Evolutionary conservation across 2,888 invertebrate genomes (phyloP).

Genomic region (Idaea straminata): DNA sequence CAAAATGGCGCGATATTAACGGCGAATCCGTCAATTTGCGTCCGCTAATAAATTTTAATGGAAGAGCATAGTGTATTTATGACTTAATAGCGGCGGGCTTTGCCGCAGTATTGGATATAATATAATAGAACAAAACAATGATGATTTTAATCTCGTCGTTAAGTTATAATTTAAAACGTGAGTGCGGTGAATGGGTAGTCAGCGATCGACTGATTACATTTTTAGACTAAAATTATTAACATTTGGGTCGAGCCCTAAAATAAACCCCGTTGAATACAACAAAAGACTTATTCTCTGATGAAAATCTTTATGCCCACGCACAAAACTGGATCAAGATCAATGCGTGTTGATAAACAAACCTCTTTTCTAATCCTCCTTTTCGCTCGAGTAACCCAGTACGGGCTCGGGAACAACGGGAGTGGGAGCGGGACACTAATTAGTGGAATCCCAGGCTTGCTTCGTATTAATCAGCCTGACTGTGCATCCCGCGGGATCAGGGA

Average conservation of each 20-base stretch:
- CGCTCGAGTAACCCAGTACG: neutral
- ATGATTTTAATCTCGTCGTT: neutral
- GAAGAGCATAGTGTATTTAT: neutral
- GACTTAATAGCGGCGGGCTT: neutral
- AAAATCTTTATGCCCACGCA: constrained; percentile 3
- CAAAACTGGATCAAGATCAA: constrained; percentile 24
- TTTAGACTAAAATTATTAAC: neutral
- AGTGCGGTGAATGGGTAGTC: neutral
- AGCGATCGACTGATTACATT: neutral
- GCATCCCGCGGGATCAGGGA: constrained; percentile 14
- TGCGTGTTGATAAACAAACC: constrained; percentile 16
- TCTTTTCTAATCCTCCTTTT: neutral
- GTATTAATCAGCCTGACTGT: constrained; percentile 27
- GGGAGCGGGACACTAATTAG: constrained; percentile 22
- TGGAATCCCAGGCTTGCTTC: constrained; percentile 20
- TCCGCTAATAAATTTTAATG: neutral
- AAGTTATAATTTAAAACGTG: constrained; percentile 6
- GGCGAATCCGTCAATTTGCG: neutral
- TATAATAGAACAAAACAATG: neutral
- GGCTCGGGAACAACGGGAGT: too few relatives aligned
- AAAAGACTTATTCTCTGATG: neutral
- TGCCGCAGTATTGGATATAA: neutral
- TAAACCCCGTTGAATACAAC: neutral
- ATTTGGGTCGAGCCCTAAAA: neutral
- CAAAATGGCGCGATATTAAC: neutral